Evolutionary conservation across 2,888 invertebrate genomes (phyloP), one percentile per base, ranked within the genome.

Genomic region (Sicus ferrugineus): DNA sequence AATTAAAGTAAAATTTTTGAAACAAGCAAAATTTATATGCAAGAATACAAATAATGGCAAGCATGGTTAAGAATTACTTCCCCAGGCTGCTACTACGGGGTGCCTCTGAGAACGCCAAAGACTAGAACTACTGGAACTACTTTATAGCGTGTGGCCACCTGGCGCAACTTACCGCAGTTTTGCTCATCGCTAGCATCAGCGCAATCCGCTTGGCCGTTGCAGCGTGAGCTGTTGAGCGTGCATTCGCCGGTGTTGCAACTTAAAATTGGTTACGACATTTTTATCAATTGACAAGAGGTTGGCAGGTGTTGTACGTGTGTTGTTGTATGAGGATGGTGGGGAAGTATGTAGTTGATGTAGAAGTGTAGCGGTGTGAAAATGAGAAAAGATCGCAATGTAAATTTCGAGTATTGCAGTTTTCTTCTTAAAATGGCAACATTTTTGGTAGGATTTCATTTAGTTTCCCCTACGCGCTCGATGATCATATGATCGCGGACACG

Each of bases 211-310:
- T 76, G 75, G 58, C 84, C 83, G 79, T 92, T 88, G 83, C 92
- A 92, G 62, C 86, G 86, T 79, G 88, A 87, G 76, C 85, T 85
- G 75, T 84, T 81, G 75, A 88, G 86, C 75, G 91, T 88, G 86
- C 91, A 91, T 83, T 87, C 86, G 81, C 90, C 90, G 83, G 88
- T 89, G 81, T 86, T 86, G 86, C 92, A 86, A 78, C 85, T 86
- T 73, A 67, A 54, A 30, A 28, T 42, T 23, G n/a, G 50, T 21
- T 52, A 11, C 23, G 11, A 52, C 21, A 3, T 21, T 52, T 21
- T 59, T 69, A 31, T 14, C 11, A 6, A 34, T 66, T 38, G n/a
- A n/a, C n/a, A n/a, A n/a, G 19, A n/a, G 19, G 28, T 54, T 23
- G 23, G 52, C 52, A 70, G 61, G 46, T 73, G 54, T 68, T 73